phyloP scores from a whole-genome alignment of 2,797 vertebrate genomes.

The Fistularia tabacaria region DNA sequence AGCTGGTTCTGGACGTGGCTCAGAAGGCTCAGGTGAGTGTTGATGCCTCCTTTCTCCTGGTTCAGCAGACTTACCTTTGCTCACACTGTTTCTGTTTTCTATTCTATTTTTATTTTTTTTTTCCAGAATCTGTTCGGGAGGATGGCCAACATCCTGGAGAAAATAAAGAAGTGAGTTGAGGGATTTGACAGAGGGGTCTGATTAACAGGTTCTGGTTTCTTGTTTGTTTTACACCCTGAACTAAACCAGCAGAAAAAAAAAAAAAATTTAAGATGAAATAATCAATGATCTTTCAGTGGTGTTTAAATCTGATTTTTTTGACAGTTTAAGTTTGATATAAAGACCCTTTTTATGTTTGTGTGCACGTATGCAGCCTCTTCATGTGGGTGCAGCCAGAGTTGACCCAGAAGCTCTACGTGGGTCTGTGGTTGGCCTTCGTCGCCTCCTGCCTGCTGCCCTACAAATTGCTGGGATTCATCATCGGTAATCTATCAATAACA shows the following conservation, averaged over 20 bases:
- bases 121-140: slow-evolving; percentile 94
- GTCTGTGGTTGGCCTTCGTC: slow-evolving; percentile 88
- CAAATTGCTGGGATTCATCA: slow-evolving; percentile 86
- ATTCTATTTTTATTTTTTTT: not conserved
- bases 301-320: not conserved
- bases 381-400: slow-evolving; percentile 96
- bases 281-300: too few species aligned
- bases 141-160: slow-evolving; percentile 97
- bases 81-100: not conserved
- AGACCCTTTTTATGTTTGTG: slow-evolving; percentile 9
- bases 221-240: too few species aligned
- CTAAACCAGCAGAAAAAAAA: too few species aligned
- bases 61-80: too few species aligned
- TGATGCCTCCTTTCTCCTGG: too few species aligned
- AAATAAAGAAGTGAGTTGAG: slow-evolving; percentile 92
- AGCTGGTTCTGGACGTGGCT: slow-evolving; percentile 94
- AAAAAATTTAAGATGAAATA: too few species aligned
- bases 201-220: too few species aligned
- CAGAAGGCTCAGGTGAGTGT: slow-evolving; percentile 89
- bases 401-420: slow-evolving; percentile 92
- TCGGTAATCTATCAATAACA: slow-evolving; percentile 73
- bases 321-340: not conserved
- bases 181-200: not conserved
- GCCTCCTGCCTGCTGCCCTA: slow-evolving; percentile 92
- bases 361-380: slow-evolving; percentile 80